Evolutionary conservation across 2,888 invertebrate genomes (phyloP), one percentile per base, ranked within the genome.

Genomic region (Harmothoe impar): DNA sequence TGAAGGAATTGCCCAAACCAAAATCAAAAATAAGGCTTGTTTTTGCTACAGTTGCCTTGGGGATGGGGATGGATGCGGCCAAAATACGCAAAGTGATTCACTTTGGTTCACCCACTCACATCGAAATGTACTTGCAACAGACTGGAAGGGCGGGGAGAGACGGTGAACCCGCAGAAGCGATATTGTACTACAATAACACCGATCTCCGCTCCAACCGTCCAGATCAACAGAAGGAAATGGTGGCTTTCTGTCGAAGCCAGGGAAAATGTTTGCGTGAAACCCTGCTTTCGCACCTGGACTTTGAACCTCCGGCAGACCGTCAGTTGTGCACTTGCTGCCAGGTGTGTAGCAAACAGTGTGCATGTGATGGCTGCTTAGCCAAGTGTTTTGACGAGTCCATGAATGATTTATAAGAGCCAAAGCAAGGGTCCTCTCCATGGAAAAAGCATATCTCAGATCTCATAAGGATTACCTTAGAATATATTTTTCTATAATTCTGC

Each of bases 21-120:
- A 84, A 84, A 35, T 33, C 84, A 23, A 84, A 56, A 23, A 7
- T 88, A 5, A 20, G 88, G 3, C 7, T 56, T 20, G 88, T 88
- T 0, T 20, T 54, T 12, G 88, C 88, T 10, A 88, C 88, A 3
- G 29, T 88, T 52, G 88, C 88, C 10, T 25, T 89, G 12, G 89
- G 89, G 0, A 89, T 89, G 89, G 89, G 89, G 17, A 33, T 89
- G 23, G 89, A 89, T 77, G 72, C 89, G 7, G 72, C 89, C 1
- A 17, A 29, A 1, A 77, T 89, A 3, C 23, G 89, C 12, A 89
- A 72, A 29, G 33, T 89, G 1, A 89, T 89, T 5, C 89, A 89
- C 51, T 89, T 72, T 68, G 62, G 62, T 12, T 7, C 33, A 17
- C 89, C 89, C 20, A 10, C 72, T 0, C 7, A 0, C 10, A 31